A percentile compares a stretch with the other conserved stretches of the same genome.
phyloP scores from a whole-genome alignment of 2,113 vertebrate genomes.

The Coryphaenoides rupestris region DNA sequence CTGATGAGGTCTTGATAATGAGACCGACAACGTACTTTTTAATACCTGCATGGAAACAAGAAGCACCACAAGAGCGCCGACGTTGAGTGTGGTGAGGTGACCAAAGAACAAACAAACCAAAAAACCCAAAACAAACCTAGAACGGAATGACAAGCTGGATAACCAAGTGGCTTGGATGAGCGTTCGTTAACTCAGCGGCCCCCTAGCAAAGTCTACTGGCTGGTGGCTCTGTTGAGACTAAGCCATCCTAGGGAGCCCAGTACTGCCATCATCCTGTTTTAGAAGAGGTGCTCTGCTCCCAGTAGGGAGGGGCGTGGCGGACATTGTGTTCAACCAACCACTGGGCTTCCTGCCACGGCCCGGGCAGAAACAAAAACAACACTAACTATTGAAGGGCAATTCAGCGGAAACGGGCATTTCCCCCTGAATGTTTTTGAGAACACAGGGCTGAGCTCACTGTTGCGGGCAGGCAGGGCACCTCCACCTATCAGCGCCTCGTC shows the following conservation, averaged over 20 bases:
- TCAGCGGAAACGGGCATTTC: slow-evolving; percentile 38
- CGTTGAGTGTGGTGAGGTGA: neutral
- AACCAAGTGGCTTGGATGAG: slow-evolving; percentile 28
- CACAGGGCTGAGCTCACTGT: slow-evolving; percentile 24
- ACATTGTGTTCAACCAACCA: slow-evolving; percentile 14
- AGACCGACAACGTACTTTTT: slow-evolving; percentile 99
- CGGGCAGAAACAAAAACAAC: neutral
- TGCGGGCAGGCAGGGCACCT: slow-evolving; percentile 44
- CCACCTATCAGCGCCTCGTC: slow-evolving; percentile 43
- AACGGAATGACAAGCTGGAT: neutral
- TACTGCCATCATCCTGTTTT: slow-evolving; percentile 5
- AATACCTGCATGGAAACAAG: slow-evolving; percentile 81
- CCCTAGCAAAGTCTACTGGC: slow-evolving; percentile 28
- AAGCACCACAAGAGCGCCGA: slow-evolving; percentile 32
- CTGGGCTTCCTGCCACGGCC: slow-evolving; percentile 28
- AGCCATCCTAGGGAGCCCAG: slow-evolving; percentile 28
- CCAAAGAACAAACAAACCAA: neutral
- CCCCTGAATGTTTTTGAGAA: slow-evolving; percentile 20
- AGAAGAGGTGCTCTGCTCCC: slow-evolving; percentile 18
- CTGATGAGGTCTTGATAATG: slow-evolving; percentile 99
- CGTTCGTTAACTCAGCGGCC: slow-evolving; percentile 27
- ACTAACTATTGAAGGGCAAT: slow-evolving; percentile 15
- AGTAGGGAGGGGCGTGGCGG: neutral
- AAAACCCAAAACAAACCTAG: slow-evolving; percentile 3
- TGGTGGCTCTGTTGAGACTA: slow-evolving; percentile 8